Evolutionary conservation across 1,140 invertebrate genomes (phyloP), one percentile per base, ranked within the genome.

Genomic region (Pollicipes pollicipes): DNA sequence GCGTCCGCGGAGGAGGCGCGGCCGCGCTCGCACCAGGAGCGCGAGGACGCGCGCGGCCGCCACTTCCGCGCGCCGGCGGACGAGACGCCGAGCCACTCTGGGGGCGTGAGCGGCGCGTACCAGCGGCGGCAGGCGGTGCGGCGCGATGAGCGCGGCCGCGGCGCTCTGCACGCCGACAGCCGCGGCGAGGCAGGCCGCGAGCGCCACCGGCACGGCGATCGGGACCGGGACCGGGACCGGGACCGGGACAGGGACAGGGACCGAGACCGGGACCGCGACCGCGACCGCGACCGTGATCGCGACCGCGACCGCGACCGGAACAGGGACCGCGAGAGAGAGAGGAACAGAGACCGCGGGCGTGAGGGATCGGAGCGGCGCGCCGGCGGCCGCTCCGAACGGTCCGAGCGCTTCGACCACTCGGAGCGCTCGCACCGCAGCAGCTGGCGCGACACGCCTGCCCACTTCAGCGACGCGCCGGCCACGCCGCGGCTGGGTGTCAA

Each of bases 41-140:
- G 70, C 16, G 30, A 69, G 68, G 66, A 70, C 24, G 70, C 37
- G 30, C 0, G 37, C 32, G 45, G 68, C 35, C 66, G 35, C 29
- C 64, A 67, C n/a, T 67, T 24, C 77, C 82, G 94, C 70, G 81
- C 85, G 71, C 82, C 87, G 16, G 84, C 87, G 75, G 87, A 89
- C 76, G 95, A 97, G 81, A 97, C 94, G 13, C 95, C 95, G 0
- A 91, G 93, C 0, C 86, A 97, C 77, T 95, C 93, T 6, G 93
- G 93, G 58, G 93, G 94, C 30, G 88, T 97, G 66, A 63, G 70
- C 76, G 74, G 67, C 78, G 78, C 72, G 77, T 74, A 73, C 74
- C 76, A 68, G 77, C 83, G 77, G 83, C 82, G 72, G 81, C 69
- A 73, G 69, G 68, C 72, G 32, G 72, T 66, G 68, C 30, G 68